Conservation (phyloP, 2,888 invertebrate genomes). For the Azorinus chamasolen region DNA sequence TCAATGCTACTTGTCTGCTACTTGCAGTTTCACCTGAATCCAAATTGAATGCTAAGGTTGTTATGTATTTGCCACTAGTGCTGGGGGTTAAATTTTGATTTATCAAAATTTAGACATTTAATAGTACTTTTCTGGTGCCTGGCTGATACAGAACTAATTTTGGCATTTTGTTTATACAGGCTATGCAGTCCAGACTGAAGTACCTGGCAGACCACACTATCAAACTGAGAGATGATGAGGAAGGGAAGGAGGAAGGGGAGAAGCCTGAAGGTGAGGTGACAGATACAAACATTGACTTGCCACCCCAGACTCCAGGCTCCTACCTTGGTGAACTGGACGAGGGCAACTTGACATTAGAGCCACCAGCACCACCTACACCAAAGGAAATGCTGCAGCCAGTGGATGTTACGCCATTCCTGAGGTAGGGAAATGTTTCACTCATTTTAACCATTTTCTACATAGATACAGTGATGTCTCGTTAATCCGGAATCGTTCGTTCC, state of each 20-base stretch:
- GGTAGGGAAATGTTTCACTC: slow-evolving; percentile 59
- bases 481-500: no score
- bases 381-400: slow-evolving; percentile 83
- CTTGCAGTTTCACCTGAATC: no score
- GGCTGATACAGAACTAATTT: no score
- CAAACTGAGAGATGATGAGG: slow-evolving; percentile 75
- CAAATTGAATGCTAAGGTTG: no score
- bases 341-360: slow-evolving; percentile 78
- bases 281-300: slow-evolving; percentile 55
- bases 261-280: slow-evolving; percentile 62
- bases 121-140: no score
- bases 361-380: slow-evolving; percentile 81
- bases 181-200: slow-evolving; percentile 83
- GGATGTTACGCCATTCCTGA: slow-evolving; percentile 83
- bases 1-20: no score
- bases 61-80: no score
- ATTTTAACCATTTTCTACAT: no score
- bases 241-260: slow-evolving; percentile 59
- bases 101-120: no score
- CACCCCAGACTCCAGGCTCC: slow-evolving; percentile 75
- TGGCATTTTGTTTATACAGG: slow-evolving; percentile 64
- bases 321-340: slow-evolving; percentile 77
- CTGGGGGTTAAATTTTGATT: no score
- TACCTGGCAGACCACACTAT: slow-evolving; percentile 84
- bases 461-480: no score